A percentile compares a stretch with the other conserved stretches of the same genome.
phyloP scores from a whole-genome alignment of 2,797 vertebrate genomes.

The Rhabdomys pumilio region DNA sequence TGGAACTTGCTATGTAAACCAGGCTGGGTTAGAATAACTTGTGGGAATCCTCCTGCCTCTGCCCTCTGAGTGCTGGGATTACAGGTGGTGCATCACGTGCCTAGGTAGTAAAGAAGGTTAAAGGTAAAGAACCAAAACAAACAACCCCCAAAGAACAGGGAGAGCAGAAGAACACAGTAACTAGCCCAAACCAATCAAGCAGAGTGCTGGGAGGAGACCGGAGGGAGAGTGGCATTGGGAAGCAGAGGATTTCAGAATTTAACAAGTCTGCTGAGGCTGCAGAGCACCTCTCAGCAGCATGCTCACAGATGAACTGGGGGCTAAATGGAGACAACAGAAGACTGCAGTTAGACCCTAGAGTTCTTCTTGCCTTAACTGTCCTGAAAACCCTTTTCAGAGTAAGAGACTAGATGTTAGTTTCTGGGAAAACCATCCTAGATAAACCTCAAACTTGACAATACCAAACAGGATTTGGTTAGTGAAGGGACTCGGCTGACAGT shows the following conservation, averaged over 20 bases:
- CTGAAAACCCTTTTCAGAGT: neutral
- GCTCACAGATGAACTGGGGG: neutral
- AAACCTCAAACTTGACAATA: constrained; percentile 27
- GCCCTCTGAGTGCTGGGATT: neutral
- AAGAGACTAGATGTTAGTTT: constrained; percentile 1
- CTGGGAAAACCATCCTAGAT: constrained; percentile 20
- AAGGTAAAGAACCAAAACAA: neutral
- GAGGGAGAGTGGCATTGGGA: constrained; percentile 8
- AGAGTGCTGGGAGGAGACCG: constrained; percentile 14
- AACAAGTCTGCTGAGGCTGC: neutral
- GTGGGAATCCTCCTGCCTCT: neutral
- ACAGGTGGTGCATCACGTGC: neutral
- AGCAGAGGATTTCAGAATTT: neutral
- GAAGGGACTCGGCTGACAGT: constrained; percentile 23
- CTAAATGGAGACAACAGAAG: neutral
- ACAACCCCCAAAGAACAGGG: neutral
- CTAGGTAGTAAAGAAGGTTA: neutral
- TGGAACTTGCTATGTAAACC: neutral
- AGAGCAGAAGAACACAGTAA: neutral
- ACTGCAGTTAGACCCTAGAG: neutral
- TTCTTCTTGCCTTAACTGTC: neutral
- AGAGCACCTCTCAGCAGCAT: neutral
- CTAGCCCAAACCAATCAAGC: constrained; percentile 21
- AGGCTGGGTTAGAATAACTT: neutral
- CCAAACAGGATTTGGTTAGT: constrained; percentile 6